A percentile compares a stretch with the other conserved stretches of the same genome.
Evolutionary conservation across 2,888 invertebrate genomes (phyloP).

Genomic region (Enchytraeus crypticus): DNA sequence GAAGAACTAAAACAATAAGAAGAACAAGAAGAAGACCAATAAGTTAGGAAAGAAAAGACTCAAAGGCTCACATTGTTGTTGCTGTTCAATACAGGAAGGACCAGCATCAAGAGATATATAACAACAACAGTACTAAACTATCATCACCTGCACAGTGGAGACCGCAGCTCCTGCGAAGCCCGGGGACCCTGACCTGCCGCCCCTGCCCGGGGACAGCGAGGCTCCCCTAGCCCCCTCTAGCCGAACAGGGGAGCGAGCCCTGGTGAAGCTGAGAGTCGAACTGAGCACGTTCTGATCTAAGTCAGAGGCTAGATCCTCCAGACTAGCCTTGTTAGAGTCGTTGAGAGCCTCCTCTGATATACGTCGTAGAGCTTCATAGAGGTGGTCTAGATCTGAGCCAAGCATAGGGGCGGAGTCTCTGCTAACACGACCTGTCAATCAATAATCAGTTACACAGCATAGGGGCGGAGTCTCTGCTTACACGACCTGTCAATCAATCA

Average conservation of each 20-base stretch:
- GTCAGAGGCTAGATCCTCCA: not conserved
- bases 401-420: not conserved
- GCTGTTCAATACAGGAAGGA: no score
- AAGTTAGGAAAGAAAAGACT: not conserved
- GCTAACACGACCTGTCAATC: no score
- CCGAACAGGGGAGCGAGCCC: not conserved
- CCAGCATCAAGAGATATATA: no score
- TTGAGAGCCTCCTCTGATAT: conserved; percentile 3
- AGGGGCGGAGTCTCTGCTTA: not conserved
- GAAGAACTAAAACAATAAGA: not conserved
- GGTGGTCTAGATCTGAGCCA: not conserved
- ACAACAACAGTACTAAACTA: no score
- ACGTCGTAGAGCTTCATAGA: not conserved
- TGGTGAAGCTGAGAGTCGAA: not conserved
- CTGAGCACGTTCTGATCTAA: not conserved
- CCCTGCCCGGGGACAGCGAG: not conserved
- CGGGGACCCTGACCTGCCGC: not conserved
- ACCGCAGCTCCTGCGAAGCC: not conserved
- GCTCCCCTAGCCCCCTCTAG: not conserved
- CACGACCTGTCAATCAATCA: no score
- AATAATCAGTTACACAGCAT: not conserved
- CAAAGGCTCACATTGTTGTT: no score
- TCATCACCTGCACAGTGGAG: not conserved
- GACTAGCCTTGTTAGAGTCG: not conserved
- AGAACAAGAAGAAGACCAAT: not conserved